Evolutionary conservation across 2,113 vertebrate species (phyloP), one percentile per base, ranked within the genome.

Genomic region (Pygoscelis adeliae): DNA sequence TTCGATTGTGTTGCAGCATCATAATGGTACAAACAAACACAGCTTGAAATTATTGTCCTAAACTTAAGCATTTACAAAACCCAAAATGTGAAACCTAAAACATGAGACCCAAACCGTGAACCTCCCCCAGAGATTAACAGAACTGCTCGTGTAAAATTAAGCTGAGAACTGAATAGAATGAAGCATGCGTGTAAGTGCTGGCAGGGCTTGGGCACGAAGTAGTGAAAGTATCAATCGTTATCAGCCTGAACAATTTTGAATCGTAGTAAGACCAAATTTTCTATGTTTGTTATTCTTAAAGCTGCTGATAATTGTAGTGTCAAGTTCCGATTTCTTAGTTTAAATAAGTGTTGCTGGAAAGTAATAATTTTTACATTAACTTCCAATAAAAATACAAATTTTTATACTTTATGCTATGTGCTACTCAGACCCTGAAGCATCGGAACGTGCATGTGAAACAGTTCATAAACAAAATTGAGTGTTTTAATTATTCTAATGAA

Each of bases 101-200:
- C 0, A 0, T 2, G 73, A 72, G 16, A 83, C 8, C 5, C 47
- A n/a, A 87, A 63, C 9, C 0, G 0, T 52, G 44, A 69, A 26
- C 13, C 5, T 79, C 9, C 38, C 20, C 21, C 29, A 21, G 40
- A 27, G 21, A 25, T 17, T 18, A 42, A 8, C 38, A 21, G 42
- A 82, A 15, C 3, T n/a, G 23, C 25, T 23, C 0, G 0, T 22
- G 30, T 21, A 15, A 67, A 71, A 53, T 78, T 42, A 77, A 89
- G 21, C 17, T 13, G 14, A 15, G 73, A 84, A 23, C 17, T 14
- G 14, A 13, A 30, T 78, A 21, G 78, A 84, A 66, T 11, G 15
- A 34, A 66, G 17, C 4, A 2, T 10, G n/a, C 3, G 0, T 27
- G 5, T 46, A 22, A 63, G 25, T 21, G 15, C 34, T 17, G 34